These are phyloP conservation scores for Perca fluviatilis DNA, from an alignment of 2,113 vertebrate genomes.

Conservation along the genomic window DNA sequence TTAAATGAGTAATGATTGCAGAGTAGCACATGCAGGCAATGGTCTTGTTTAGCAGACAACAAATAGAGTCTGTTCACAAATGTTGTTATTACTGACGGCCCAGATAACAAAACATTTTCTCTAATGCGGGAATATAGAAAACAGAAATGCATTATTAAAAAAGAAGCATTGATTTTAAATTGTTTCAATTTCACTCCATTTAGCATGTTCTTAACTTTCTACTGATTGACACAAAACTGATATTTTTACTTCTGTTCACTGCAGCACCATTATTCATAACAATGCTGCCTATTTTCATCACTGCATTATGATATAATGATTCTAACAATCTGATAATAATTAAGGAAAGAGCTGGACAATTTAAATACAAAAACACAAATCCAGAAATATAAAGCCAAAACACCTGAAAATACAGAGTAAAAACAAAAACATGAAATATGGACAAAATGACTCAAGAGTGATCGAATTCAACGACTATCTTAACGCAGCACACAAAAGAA, in stretches of 20 bases:
- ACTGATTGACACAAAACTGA: not conserved
- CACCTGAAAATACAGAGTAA: not conserved
- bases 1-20: conserved; percentile 36
- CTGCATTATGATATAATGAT: too few relatives aligned
- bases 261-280: not conserved
- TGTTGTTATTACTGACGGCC: not conserved
- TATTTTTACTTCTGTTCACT: too few relatives aligned
- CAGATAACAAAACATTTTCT: not conserved
- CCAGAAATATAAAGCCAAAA: not conserved
- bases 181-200: not conserved
- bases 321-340: not conserved
- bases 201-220: not conserved
- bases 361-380: not conserved
- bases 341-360: not conserved
- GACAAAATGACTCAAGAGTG: not conserved
- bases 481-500: not conserved
- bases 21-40: not conserved
- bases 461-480: too few relatives aligned
- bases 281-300: not conserved
- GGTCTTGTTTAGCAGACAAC: not conserved
- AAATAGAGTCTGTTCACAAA: not conserved
- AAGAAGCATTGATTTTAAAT: not conserved
- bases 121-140: not conserved
- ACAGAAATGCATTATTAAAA: not conserved
- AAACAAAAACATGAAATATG: not conserved